Percentiles rank a stretch among this genome's conserved stretches.
These are phyloP conservation scores for Watsonalla binaria DNA, from an alignment of 2,888 invertebrate genomes.

Conservation along the genomic window DNA sequence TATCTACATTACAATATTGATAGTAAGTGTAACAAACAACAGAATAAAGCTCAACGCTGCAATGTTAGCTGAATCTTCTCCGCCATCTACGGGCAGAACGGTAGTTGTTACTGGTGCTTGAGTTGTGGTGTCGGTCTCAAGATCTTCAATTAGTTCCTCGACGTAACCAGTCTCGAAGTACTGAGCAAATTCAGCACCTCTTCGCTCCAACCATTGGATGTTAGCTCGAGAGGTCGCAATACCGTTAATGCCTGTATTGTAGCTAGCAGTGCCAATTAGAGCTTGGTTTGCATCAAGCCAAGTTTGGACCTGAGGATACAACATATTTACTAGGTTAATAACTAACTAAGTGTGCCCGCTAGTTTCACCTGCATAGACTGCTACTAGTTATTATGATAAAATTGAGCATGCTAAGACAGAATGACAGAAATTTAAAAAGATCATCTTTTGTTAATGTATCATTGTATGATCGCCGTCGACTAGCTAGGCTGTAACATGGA, in stretches of 20 bases:
- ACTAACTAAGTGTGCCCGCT: too few relatives aligned
- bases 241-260: conserved; percentile 36
- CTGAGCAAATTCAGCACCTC: conserved; percentile 38
- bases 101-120: conserved; percentile 4
- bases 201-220: conserved; percentile 41
- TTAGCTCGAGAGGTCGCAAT: conserved; percentile 38
- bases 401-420: too few relatives aligned
- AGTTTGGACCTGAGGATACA: conserved; percentile 34
- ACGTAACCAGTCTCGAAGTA: conserved; percentile 57
- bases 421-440: too few relatives aligned
- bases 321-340: background rate
- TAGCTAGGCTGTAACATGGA: too few relatives aligned
- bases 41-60: conserved; percentile 44
- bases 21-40: conserved; percentile 36
- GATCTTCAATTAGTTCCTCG: conserved; percentile 33
- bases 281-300: conserved; percentile 45
- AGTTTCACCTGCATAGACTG: too few relatives aligned
- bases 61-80: conserved; percentile 40
- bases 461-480: too few relatives aligned
- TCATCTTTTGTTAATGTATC: too few relatives aligned
- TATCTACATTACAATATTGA: conserved; percentile 26
- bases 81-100: background rate
- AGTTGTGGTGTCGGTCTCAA: background rate
- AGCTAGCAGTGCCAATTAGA: conserved; percentile 34
- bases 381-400: too few relatives aligned